Percentiles rank a stretch among this genome's conserved stretches.
These are phyloP conservation scores for Struthidea cinerea DNA, from an alignment of 2,113 vertebrate genomes.

Conservation along the genomic window DNA sequence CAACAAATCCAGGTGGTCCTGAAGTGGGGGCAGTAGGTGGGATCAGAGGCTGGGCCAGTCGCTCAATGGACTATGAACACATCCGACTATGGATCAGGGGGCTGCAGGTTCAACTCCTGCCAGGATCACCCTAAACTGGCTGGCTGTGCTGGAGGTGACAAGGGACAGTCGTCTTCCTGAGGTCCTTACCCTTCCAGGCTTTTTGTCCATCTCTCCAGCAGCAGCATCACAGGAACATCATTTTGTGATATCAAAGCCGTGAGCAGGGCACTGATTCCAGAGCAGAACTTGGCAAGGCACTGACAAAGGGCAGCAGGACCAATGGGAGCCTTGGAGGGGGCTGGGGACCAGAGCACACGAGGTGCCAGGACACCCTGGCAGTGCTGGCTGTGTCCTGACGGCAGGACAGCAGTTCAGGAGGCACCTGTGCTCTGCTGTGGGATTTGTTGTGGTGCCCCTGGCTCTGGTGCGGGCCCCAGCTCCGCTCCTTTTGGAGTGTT, in stretches of 20 bases:
- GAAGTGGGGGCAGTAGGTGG: background rate
- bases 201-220: background rate
- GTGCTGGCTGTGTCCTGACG: background rate
- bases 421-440: fast-evolving
- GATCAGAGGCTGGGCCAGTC: background rate
- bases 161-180: background rate
- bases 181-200: background rate
- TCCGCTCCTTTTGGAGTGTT: background rate
- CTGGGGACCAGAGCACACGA: fast-evolving
- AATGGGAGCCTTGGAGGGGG: fast-evolving
- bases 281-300: background rate
- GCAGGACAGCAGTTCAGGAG: background rate
- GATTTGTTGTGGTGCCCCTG: background rate
- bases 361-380: background rate
- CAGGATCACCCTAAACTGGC: background rate
- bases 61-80: conserved; percentile 18
- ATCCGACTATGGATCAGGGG: conserved; percentile 55
- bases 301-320: background rate
- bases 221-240: background rate
- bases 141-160: background rate
- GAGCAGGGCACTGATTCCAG: background rate
- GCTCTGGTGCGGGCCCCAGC: background rate
- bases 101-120: conserved; percentile 68
- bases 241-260: background rate
- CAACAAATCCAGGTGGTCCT: background rate